Conservation (phyloP, 1,140 invertebrate genomes). For the Listronotus oregonensis region DNA sequence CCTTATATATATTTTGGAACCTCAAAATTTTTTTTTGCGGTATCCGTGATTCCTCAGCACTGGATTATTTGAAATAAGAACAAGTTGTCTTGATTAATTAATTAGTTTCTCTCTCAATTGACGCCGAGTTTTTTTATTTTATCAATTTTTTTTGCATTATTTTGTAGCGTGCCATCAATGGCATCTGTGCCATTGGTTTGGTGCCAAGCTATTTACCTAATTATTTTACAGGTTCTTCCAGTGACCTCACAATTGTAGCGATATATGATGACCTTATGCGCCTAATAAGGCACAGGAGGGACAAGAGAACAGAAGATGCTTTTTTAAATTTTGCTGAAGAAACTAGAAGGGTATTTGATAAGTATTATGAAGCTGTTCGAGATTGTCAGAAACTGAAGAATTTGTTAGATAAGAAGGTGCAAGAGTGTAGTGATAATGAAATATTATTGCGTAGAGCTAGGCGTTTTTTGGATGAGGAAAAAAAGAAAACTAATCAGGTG, state of each 20-base stretch:
- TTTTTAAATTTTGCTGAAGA: conserved; percentile 45
- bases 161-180: no score
- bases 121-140: no score
- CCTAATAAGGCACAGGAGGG: conserved; percentile 31
- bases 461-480: conserved; percentile 77
- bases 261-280: conserved; percentile 50
- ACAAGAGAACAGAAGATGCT: conserved; percentile 38
- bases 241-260: conserved; percentile 46
- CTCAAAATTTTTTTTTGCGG: no score
- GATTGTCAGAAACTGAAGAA: conserved; percentile 45
- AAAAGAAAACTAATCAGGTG: conserved; percentile 64
- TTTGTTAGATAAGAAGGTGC: conserved; percentile 42
- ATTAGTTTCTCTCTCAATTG: no score
- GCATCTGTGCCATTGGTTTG: no score
- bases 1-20: no score
- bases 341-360: conserved; percentile 35
- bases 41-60: no score
- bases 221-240: conserved; percentile 25
- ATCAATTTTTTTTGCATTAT: no score
- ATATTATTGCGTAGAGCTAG: conserved; percentile 78
- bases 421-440: conserved; percentile 63
- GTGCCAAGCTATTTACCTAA: conserved; percentile 28
- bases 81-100: no score
- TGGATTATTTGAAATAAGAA: no score
- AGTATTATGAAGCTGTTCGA: conserved; percentile 36